Evolutionary conservation across 2,113 vertebrate species (phyloP).

Genomic region (Grammomys surdaster): DNA sequence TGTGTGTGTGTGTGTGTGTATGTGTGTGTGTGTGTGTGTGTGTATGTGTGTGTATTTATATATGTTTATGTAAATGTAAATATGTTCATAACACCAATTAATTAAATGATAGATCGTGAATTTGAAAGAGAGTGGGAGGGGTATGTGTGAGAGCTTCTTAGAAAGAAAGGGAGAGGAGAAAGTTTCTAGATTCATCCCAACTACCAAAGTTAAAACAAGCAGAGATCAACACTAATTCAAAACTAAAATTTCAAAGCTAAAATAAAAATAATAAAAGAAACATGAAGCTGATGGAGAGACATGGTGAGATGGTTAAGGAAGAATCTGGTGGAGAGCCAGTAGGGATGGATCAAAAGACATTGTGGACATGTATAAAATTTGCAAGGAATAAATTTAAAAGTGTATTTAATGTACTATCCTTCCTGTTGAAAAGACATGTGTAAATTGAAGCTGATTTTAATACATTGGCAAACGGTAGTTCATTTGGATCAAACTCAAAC

Average conservation of each 20-base stretch:
- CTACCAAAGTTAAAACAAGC: background rate
- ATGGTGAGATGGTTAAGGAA: background rate
- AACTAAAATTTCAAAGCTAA: background rate
- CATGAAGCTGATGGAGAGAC: background rate
- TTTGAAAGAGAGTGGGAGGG: background rate
- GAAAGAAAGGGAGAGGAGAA: background rate
- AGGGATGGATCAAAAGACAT: background rate
- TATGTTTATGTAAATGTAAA: background rate
- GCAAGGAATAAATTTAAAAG: background rate
- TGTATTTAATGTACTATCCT: background rate
- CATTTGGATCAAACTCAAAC: background rate
- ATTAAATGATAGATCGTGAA: background rate
- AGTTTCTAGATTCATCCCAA: background rate
- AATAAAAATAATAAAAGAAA: background rate
- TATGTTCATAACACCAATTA: background rate
- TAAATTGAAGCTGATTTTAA: slow-evolving; percentile 7
- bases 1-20: background rate
- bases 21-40: background rate
- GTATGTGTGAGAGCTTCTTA: background rate
- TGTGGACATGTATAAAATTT: background rate
- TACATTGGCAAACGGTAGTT: background rate
- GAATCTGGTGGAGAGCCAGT: background rate
- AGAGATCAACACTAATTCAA: background rate
- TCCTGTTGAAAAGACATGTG: background rate
- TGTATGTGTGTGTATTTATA: background rate